Conservation (phyloP, 2,113 vertebrate genomes). For the Sceloporus undulatus region DNA sequence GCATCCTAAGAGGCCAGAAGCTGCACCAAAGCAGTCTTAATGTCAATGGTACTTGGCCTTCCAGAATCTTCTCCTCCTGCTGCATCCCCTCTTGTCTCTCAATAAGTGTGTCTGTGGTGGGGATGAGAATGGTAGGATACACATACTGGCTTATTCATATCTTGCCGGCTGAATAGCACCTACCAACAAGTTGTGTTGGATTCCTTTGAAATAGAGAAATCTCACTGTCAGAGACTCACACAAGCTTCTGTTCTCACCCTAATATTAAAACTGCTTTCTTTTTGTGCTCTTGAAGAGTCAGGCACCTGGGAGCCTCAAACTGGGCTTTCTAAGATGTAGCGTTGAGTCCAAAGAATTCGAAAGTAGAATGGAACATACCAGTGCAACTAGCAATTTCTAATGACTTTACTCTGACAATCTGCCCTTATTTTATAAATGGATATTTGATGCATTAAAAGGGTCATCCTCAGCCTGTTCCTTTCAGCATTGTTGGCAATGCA, state of each 20-base stretch:
- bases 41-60: no score
- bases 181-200: not conserved
- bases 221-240: not conserved
- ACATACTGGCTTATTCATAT: not conserved
- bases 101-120: no score
- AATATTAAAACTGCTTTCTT: not conserved
- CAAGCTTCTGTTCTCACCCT: not conserved
- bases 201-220: not conserved
- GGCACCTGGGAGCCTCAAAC: not conserved
- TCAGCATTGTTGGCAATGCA: slow-evolving; percentile 41
- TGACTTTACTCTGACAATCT: slow-evolving; percentile 41
- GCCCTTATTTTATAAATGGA: slow-evolving; percentile 34
- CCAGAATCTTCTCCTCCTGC: no score
- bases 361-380: not conserved
- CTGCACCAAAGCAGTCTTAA: no score
- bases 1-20: no score
- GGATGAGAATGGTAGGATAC: no score
- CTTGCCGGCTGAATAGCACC: not conserved
- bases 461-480: slow-evolving; percentile 45
- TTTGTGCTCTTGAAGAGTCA: not conserved
- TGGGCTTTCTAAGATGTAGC: slow-evolving; percentile 6
- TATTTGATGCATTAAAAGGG: slow-evolving; percentile 62
- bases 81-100: no score
- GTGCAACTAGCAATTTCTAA: slow-evolving; percentile 9
- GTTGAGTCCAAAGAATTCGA: slow-evolving; percentile 15